Evolutionary conservation across 2,797 vertebrate species (phyloP), one percentile per base, ranked within the genome.

Genomic region (Sebastes hubbsi): DNA sequence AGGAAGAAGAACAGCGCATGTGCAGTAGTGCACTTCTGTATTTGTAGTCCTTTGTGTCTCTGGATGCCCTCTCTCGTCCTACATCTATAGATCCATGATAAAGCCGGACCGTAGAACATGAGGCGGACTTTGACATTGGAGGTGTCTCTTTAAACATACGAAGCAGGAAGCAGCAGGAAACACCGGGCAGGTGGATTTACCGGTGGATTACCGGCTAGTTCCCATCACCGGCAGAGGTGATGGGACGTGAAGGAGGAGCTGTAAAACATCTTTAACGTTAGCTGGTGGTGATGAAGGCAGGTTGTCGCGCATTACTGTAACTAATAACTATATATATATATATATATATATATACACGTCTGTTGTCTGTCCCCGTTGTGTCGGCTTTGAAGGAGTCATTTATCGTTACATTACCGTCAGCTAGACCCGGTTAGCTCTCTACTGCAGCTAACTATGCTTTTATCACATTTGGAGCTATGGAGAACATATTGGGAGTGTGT

Each of bases 201-300:
- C 72, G 59, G 77, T 54, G 2, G 42, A 14, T 38, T 38, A 38
- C 13, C 36, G 42, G 1, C 0, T 13, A 7, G 25, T 27, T 22
- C 30, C 5, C 61, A 4, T 14, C 73, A 4, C 22, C 34, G 2
- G 8, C 38, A 9, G 52, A 62, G 25, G 61, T 9, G 61, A 64
- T 75, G 78, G 59, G 63, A 79, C 16, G 65, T 36, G 14, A 66
- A 75, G 72, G 72, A 79, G 60, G 49, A 22, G 29, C 83, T 8
- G 55, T 16, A 11, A 36, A 72, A 30, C 79, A 27, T 27, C 60
- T 56, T 25, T 73, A 62, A n/a, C 71, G 30, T 74, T 88, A 85
- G 20, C 83, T 73, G 88, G 6, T 75, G 81, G 69, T 83, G 83
- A 89, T 92, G 83, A 94, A 94, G 94, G 93, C 91, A 94, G 90